Evolutionary conservation across 1,140 invertebrate genomes (phyloP).

Genomic region (Drosophila paulistorum): DNA sequence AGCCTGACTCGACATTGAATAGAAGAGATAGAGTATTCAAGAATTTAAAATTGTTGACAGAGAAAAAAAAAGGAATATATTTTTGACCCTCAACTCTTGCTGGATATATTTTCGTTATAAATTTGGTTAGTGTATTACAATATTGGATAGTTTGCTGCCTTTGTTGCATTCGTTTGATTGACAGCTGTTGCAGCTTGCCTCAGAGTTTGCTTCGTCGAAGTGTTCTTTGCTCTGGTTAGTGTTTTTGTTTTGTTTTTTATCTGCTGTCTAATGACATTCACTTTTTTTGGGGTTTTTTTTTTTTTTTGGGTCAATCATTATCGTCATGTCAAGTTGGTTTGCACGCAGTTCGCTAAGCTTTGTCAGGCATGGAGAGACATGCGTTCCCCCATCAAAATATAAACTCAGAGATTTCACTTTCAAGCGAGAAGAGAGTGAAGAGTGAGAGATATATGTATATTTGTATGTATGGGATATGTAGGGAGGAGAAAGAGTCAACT

Average conservation of each 20-base stretch:
- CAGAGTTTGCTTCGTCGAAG: slow-evolving; percentile 25
- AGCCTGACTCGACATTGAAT: too few species aligned
- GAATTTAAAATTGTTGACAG: too few species aligned
- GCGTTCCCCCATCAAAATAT: slow-evolving; percentile 16
- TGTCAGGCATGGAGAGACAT: slow-evolving; percentile 46
- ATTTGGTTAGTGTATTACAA: slow-evolving; percentile 12
- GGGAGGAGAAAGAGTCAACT: slow-evolving; percentile 18
- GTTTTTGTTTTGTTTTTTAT: slow-evolving; percentile 49
- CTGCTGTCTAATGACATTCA: slow-evolving; percentile 80
- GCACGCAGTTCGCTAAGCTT: slow-evolving; percentile 78
- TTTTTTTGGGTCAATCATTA: slow-evolving; percentile 78
- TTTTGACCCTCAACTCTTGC: neutral
- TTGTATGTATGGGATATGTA: neutral
- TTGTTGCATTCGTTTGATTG: slow-evolving; percentile 65
- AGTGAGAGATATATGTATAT: too few species aligned
- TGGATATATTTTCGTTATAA: neutral
- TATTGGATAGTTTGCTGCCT: slow-evolving; percentile 16
- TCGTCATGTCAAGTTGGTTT: slow-evolving; percentile 73
- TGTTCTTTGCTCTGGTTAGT: slow-evolving; percentile 48
- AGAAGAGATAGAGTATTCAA: too few species aligned
- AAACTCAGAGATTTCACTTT: slow-evolving; percentile 67
- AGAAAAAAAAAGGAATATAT: too few species aligned
- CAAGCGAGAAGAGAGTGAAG: slow-evolving; percentile 62
- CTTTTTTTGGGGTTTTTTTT: slow-evolving; percentile 46
- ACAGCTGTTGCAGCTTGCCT: slow-evolving; percentile 67